Evolutionary conservation across 1,140 invertebrate genomes (phyloP), one percentile per base, ranked within the genome.

Genomic region (Chymomyza costata): DNA sequence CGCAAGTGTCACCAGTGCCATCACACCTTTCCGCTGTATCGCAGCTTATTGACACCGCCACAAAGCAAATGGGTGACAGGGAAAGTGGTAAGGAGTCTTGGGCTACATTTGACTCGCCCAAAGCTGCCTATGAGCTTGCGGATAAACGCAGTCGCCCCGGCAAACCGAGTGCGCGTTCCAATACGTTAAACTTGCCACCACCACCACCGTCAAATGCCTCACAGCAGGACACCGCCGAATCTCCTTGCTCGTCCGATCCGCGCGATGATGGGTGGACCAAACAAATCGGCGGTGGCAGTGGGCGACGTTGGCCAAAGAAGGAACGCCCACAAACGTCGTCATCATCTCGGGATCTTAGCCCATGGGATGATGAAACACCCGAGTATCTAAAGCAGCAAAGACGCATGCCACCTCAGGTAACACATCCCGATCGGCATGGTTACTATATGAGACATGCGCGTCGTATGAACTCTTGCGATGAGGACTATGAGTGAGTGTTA

Each of bases 201-300:
- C 51, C 70, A 0, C 74, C 82, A 8, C 70, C 69, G 1, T 53
- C 86, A 81, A 83, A 86, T 74, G 54, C 85, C 48, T 41, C 86
- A 57, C 60, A 86, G 85, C 56, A 85, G 57, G 49, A 85, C 81
- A 66, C 83, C 83, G 83, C 87, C 87, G 68, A 89, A 3, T 93
- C 91, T 1, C 91, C 91, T 0, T 93, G 92, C 90, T 94, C 93
- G 1, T 92, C 92, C 0, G 92, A 94, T 83, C 91, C 91, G 1
- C 91, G 92, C 46, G 91, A 93, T 17, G 76, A 86, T 7, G 69
- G 80, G 8, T 85, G 82, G 84, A 68, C 71, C 8, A 83, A 82
- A 45, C 56, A 71, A 34, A 40, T 53, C 2, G 15, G 43, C 31
- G 52, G 45, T 57, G 65, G 34, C 1, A 38, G 43, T 30, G 13